Evolutionary conservation across 2,888 invertebrate genomes (phyloP).

Genomic region (Andrena camellia): DNA sequence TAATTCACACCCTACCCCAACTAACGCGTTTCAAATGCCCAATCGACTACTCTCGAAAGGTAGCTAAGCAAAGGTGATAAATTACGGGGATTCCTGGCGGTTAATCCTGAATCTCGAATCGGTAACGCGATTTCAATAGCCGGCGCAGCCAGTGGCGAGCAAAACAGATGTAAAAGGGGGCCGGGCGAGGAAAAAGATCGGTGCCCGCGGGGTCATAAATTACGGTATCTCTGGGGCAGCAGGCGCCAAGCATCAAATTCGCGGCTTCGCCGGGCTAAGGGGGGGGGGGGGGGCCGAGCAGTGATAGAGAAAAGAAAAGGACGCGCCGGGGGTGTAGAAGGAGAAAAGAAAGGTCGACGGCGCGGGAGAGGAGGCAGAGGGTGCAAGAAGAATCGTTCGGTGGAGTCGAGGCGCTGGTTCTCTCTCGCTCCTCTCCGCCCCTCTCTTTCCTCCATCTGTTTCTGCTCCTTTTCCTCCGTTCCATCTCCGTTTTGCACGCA

Average conservation of each 20-base stretch:
- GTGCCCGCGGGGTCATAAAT: constrained; percentile 55
- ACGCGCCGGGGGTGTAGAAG: constrained; percentile 3
- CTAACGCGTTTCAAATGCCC: background rate
- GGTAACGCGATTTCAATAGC: constrained; percentile 25
- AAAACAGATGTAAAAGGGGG: constrained; percentile 22
- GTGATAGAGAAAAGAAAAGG: constrained; percentile 2
- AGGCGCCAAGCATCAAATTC: constrained; percentile 67
- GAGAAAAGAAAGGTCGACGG: constrained; percentile 21
- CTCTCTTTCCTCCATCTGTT: constrained; percentile 59
- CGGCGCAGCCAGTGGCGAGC: background rate
- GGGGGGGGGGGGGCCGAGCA: constrained; percentile 16
- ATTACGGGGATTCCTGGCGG: background rate
- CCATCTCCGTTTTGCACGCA: constrained; percentile 72
- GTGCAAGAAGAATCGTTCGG: constrained; percentile 53
- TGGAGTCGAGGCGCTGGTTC: constrained; percentile 48
- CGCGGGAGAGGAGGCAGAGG: constrained; percentile 7
- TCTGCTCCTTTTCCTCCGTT: constrained; percentile 54
- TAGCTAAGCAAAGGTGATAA: constrained; percentile 6
- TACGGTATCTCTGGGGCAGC: constrained; percentile 61
- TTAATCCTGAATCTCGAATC: constrained; percentile 1
- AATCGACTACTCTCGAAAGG: background rate
- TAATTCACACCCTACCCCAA: background rate
- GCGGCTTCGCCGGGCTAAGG: constrained; percentile 49
- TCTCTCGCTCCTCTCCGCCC: constrained; percentile 41
- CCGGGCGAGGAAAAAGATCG: constrained; percentile 7